Evolutionary conservation across 1,140 invertebrate genomes (phyloP), one percentile per base, ranked within the genome.

Genomic region (Ditylenchus dipsaci): DNA sequence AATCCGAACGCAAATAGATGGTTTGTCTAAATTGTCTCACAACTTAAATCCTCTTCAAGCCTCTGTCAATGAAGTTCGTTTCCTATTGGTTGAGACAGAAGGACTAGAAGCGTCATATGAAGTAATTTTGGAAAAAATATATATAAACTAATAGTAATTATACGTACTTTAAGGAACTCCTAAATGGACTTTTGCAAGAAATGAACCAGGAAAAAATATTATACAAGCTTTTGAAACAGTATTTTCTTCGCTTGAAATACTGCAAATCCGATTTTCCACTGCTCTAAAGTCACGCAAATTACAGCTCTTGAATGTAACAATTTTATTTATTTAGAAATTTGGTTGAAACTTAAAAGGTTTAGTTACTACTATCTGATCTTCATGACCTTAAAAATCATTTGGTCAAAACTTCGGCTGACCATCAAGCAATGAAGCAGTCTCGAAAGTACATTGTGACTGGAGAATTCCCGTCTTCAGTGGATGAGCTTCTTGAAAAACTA

Each of bases 71-170:
- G 73, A 75, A 19, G 42, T 70, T 19, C 73, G 74, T 27, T 76
- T 76, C 64, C 56, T 76, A 23, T 53, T 64, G 13, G 74, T 76
- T 1, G 73, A 74, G 19, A 57, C 78, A 13, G 76, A 77, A 62
- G 63, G 62, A 27, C 43, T 69, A 15, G 76, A 77, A 57, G 42
- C 38, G n/a, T 38, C 59, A 21, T 66, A 71, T 59, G 71, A 65
- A 70, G 64, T 72, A 49, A 13, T 45, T 45, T 45, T 45, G 43
- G 43, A 13, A 13, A 45, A 13, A 13, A 11, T n/a, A 45, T 45
- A 45, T 45, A 45, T 45, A 11, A 45, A 13, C 30, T 65, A 42
- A 42, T 29, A 38, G 26, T n/a, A 58, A 58, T 69, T 74, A 9
- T 19, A 26, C 33, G 26, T 58, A 13, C n/a, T 45, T 73, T 60